phyloP scores from a whole-genome alignment of 2,113 vertebrate species.

The Fregata magnificens region DNA sequence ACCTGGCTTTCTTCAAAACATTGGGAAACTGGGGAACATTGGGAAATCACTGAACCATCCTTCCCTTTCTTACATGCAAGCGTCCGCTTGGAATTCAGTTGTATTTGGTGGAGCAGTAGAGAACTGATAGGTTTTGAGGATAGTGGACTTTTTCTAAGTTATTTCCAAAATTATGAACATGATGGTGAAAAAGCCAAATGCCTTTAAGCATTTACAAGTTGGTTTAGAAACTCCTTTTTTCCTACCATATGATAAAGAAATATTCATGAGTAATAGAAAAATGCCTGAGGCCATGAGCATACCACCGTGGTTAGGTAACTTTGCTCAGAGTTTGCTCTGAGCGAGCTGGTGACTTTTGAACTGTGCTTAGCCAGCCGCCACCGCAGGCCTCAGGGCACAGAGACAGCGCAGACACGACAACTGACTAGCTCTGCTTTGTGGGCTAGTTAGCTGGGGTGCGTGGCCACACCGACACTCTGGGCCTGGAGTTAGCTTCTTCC shows the following conservation, averaged over 20 bases:
- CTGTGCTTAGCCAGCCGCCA: not conserved
- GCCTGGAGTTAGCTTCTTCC: not conserved
- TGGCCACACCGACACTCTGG: not conserved
- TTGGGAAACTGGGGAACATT: not conserved
- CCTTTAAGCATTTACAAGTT: not conserved
- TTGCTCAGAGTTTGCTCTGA: not conserved
- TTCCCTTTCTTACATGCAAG: not conserved
- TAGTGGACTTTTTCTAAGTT: not conserved
- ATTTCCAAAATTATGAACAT: not conserved
- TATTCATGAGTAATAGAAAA: not conserved
- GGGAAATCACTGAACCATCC: not conserved
- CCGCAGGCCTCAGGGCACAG: not conserved
- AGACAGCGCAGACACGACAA: not conserved
- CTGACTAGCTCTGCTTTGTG: not conserved
- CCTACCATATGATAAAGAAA: not conserved
- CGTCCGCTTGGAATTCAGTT: not conserved
- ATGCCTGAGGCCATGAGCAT: not conserved
- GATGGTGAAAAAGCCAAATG: not conserved
- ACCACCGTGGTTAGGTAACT: not conserved
- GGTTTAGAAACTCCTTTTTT: not conserved
- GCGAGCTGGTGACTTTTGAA: not conserved
- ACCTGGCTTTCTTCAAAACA: not conserved
- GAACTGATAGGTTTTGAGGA: not conserved
- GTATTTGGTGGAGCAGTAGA: not conserved
- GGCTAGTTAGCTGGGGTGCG: not conserved